These are phyloP conservation scores for Pollenia angustigena DNA, from an alignment of 2,888 invertebrate genomes.

Conservation along the genomic window DNA sequence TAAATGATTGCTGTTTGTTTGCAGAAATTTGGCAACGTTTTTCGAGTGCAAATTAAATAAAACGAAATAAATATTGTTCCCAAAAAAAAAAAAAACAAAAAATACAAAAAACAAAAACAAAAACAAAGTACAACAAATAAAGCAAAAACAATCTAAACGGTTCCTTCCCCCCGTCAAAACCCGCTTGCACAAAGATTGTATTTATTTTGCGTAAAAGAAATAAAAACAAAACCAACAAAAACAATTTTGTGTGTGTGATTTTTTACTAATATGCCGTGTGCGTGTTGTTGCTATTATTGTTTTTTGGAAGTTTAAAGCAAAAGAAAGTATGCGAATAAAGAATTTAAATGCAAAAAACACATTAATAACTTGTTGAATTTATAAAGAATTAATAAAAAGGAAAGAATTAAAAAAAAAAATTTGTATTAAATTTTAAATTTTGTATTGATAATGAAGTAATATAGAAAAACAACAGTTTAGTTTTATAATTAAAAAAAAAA, in stretches of 20 bases:
- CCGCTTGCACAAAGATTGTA: constrained; percentile 14
- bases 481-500: constrained; percentile 26
- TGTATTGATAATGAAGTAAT: constrained; percentile 10
- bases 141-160: constrained; percentile 62
- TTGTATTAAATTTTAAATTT: background rate
- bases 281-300: constrained; percentile 59
- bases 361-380: constrained; percentile 66
- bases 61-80: constrained; percentile 62
- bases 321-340: constrained; percentile 68
- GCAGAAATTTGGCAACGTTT: constrained; percentile 72
- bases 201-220: constrained; percentile 62
- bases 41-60: constrained; percentile 67
- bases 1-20: constrained; percentile 57
- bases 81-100: constrained; percentile 64
- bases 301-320: constrained; percentile 57
- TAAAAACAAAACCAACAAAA: constrained; percentile 65
- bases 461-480: constrained; percentile 14
- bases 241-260: constrained; percentile 50
- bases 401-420: constrained; percentile 4
- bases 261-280: constrained; percentile 31
- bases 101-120: too few relatives aligned
- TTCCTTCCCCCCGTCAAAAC: constrained; percentile 50
- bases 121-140: constrained; percentile 30
- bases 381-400: constrained; percentile 31
- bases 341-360: constrained; percentile 51